These are phyloP conservation scores for Psix sp. DNA, from an alignment of 1,140 invertebrate species.

Conservation along the genomic window DNA sequence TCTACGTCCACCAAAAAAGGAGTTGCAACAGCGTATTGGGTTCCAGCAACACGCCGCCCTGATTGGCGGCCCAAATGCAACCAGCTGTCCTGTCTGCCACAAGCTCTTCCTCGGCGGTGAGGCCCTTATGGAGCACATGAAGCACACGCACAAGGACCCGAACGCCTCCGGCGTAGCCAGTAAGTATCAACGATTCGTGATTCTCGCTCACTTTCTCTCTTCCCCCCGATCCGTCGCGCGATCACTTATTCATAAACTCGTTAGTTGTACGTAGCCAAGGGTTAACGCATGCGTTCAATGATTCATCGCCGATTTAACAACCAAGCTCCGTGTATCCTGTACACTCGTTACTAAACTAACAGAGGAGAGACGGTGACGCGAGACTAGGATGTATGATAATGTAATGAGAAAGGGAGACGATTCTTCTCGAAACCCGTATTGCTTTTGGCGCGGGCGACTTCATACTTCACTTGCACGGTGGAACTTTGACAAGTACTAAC, in stretches of 20 bases:
- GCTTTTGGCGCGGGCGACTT: constrained; percentile 70
- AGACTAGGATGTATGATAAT: constrained; percentile 57
- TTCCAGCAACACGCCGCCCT: constrained; percentile 96
- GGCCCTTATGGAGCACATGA: constrained; percentile 96
- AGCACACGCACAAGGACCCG: constrained; percentile 94
- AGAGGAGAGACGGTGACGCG: constrained; percentile 56
- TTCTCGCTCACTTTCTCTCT: constrained; percentile 59
- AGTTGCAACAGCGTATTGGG: constrained; percentile 90
- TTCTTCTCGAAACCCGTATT: constrained; percentile 57
- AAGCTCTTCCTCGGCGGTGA: constrained; percentile 94
- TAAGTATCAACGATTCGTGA: constrained; percentile 80
- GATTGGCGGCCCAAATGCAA: constrained; percentile 91
- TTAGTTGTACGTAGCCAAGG: constrained; percentile 54
- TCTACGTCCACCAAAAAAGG: constrained; percentile 78
- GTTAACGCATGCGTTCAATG: constrained; percentile 58
- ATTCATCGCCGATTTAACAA: constrained; percentile 52
- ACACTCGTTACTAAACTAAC: constrained; percentile 53
- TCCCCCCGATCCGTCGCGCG: constrained; percentile 45
- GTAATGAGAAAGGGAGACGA: constrained; percentile 58
- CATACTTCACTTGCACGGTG: constrained; percentile 60
- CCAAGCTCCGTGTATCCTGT: constrained; percentile 27
- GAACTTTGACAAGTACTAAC: constrained; percentile 51
- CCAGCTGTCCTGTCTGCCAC: constrained; percentile 93
- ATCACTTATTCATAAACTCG: constrained; percentile 60
- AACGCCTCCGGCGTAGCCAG: constrained; percentile 91